A percentile compares a stretch with the other conserved stretches of the same genome.
Evolutionary conservation across 2,888 invertebrate genomes (phyloP).

Genomic region (Ferrisia virgata): DNA sequence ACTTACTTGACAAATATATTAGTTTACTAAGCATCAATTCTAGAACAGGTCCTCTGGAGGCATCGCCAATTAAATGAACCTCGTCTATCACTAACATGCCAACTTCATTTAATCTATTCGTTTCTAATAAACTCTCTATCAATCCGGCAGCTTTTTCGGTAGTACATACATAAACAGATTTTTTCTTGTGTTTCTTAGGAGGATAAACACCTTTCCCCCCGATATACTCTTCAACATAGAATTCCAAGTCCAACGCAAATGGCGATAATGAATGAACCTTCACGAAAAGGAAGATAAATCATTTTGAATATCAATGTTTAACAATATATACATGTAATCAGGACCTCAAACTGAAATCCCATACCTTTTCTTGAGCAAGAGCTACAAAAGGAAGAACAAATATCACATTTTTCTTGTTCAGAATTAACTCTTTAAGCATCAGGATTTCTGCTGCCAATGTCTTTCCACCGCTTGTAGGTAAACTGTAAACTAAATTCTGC

Average conservation of each 20-base stretch:
- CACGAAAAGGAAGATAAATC: constrained; percentile 46
- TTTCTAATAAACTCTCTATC: constrained; percentile 79
- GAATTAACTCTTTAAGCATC: constrained; percentile 80
- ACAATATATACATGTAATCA: neutral
- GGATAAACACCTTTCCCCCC: constrained; percentile 81
- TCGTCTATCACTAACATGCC: constrained; percentile 87
- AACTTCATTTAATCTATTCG: constrained; percentile 65
- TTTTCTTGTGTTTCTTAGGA: constrained; percentile 74
- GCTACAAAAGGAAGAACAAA: constrained; percentile 93
- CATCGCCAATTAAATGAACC: constrained; percentile 87
- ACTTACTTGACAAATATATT: constrained; percentile 65
- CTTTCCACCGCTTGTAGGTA: constrained; percentile 97
- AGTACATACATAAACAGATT: constrained; percentile 84
- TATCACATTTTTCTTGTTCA: constrained; percentile 75
- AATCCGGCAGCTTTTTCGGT: constrained; percentile 90
- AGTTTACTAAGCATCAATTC: constrained; percentile 82
- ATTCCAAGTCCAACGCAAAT: constrained; percentile 82
- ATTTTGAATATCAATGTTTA: neutral
- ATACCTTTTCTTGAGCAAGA: constrained; percentile 91
- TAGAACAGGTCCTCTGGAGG: constrained; percentile 76
- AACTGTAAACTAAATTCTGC: constrained; percentile 82
- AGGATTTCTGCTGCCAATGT: constrained; percentile 94
- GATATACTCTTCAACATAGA: constrained; percentile 93
- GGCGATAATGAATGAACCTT: constrained; percentile 79
- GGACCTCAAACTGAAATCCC: neutral